Evolutionary conservation across 2,797 vertebrate species (phyloP).

Genomic region (Balearica regulorum): DNA sequence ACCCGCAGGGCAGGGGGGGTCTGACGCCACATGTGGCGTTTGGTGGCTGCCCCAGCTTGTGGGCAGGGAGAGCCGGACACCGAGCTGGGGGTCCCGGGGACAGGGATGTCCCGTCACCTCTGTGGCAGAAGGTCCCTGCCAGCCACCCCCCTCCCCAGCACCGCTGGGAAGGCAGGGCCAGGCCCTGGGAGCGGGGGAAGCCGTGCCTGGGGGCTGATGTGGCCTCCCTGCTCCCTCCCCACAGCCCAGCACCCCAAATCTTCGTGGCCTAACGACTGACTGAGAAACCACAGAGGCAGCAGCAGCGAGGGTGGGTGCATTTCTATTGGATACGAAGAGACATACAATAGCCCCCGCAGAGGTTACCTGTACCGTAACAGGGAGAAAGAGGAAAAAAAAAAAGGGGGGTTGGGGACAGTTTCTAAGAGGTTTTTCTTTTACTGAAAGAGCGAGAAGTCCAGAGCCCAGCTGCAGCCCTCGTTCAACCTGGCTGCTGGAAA

Average conservation of each 20-base stretch:
- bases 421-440: not conserved
- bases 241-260: not conserved
- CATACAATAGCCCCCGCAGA: not conserved
- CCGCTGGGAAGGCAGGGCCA: rapidly evolving
- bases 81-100: not conserved
- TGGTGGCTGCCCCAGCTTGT: not conserved
- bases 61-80: rapidly evolving
- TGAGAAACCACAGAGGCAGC: not conserved
- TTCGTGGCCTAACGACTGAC: rapidly evolving
- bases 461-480: not conserved
- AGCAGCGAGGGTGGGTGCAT: not conserved
- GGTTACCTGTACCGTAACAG: not conserved
- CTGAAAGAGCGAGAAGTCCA: not conserved
- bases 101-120: no score
- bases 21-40: rapidly evolving
- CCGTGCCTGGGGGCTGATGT: not conserved
- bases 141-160: rapidly evolving
- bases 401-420: rapidly evolving
- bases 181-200: rapidly evolving
- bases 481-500: not conserved
- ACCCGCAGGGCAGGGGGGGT: not conserved
- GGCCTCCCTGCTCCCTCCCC: not conserved
- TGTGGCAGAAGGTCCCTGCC: not conserved
- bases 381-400: not conserved
- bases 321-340: not conserved